These are phyloP conservation scores for Chrysolina oricalcia DNA, from an alignment of 2,888 invertebrate genomes.

Conservation along the genomic window DNA sequence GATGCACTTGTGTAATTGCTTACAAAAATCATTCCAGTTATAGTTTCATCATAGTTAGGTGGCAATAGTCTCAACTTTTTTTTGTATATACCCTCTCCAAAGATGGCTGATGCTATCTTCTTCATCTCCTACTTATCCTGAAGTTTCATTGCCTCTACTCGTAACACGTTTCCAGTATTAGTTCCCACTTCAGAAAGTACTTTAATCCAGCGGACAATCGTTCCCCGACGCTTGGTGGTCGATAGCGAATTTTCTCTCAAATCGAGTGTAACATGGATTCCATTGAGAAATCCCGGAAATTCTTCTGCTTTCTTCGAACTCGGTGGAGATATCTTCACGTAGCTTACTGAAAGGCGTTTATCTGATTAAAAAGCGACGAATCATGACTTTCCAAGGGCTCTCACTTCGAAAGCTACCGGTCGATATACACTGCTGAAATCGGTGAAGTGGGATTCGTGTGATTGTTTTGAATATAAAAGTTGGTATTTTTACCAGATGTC, in stretches of 20 bases:
- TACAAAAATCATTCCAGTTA: no score
- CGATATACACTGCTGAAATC: background rate
- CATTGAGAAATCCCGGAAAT: slow-evolving; percentile 11
- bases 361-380: slow-evolving; percentile 1
- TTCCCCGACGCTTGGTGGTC: background rate
- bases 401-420: background rate
- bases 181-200: background rate
- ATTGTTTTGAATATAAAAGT: no score
- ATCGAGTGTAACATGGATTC: slow-evolving; percentile 4
- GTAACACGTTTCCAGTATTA: background rate
- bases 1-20: no score
- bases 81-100: no score
- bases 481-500: no score
- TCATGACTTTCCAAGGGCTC: background rate
- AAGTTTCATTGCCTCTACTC: background rate
- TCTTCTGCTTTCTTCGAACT: background rate
- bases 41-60: no score
- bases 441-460: background rate
- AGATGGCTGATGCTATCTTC: no score
- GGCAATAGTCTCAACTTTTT: no score
- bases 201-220: background rate
- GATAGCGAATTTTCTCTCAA: slow-evolving; percentile 2
- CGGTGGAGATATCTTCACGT: background rate
- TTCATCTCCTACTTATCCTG: background rate
- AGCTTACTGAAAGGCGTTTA: slow-evolving; percentile 4